Percentiles rank a stretch among this genome's conserved stretches.
These are phyloP conservation scores for Notodonta ziczac DNA, from an alignment of 2,888 invertebrate genomes.

Conservation along the genomic window DNA sequence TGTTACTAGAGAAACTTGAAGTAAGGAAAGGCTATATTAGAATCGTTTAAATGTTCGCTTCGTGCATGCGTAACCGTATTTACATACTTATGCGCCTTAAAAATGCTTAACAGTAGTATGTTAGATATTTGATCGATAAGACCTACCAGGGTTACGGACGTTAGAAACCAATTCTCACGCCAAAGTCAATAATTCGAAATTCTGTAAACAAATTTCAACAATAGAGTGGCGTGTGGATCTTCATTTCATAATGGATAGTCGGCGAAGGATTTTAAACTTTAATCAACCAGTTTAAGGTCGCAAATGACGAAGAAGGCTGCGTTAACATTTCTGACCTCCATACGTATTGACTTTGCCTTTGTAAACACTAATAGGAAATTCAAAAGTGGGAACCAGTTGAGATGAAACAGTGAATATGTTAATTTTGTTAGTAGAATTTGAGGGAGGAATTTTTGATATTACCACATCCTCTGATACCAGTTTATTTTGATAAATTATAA, in stretches of 20 bases:
- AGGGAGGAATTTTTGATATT: constrained; percentile 44
- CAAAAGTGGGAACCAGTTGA: constrained; percentile 81
- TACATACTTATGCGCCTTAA: constrained; percentile 37
- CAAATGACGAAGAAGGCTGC: constrained; percentile 33
- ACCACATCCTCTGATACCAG: constrained; percentile 28
- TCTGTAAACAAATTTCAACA: constrained; percentile 78
- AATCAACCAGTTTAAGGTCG: constrained; percentile 29
- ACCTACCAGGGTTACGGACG: constrained; percentile 79
- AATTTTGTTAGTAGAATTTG: constrained; percentile 65
- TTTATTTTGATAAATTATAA: not conserved
- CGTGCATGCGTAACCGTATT: constrained; percentile 31
- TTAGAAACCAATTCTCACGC: constrained; percentile 82
- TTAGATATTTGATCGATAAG: constrained; percentile 69
- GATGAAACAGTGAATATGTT: constrained; percentile 82
- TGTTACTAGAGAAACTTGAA: too few relatives aligned
- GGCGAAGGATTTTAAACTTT: constrained; percentile 41
- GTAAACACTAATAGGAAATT: constrained; percentile 83
- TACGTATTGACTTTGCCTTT: constrained; percentile 79
- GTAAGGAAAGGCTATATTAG: too few relatives aligned
- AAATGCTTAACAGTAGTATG: constrained; percentile 73
- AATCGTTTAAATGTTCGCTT: constrained; percentile 1
- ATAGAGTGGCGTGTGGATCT: constrained; percentile 65
- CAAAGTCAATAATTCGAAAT: constrained; percentile 77
- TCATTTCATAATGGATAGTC: constrained; percentile 58
- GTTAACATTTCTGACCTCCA: constrained; percentile 67